Evolutionary conservation across 2,113 vertebrate species (phyloP).

Genomic region (Emberiza fucata): DNA sequence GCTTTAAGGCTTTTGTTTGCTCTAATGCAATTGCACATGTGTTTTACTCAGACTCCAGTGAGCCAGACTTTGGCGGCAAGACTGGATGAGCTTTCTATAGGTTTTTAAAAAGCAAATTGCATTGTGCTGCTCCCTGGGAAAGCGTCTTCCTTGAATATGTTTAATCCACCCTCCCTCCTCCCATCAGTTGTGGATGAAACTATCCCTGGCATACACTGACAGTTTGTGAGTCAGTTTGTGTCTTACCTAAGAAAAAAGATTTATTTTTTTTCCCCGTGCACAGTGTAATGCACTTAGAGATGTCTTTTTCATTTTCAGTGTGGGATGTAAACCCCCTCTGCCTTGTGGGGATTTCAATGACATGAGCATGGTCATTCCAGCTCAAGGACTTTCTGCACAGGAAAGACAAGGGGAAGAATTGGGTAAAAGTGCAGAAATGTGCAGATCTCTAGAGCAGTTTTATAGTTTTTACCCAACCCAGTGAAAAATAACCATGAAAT

Average conservation of each 20-base stretch:
- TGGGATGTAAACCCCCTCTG: not conserved
- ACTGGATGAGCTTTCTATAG: slow-evolving; percentile 47
- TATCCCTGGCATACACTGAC: not conserved
- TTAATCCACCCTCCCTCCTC: slow-evolving; percentile 45
- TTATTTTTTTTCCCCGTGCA: not conserved
- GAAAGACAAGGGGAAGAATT: not conserved
- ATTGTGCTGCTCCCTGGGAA: slow-evolving; percentile 67
- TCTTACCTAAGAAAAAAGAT: not conserved
- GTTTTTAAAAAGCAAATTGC: slow-evolving; percentile 52
- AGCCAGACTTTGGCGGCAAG: slow-evolving; percentile 53
- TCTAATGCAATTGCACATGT: slow-evolving; percentile 66
- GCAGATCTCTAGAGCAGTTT: not conserved
- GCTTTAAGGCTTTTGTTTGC: slow-evolving; percentile 63
- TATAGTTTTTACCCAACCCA: not conserved
- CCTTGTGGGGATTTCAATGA: not conserved
- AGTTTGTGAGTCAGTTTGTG: not conserved
- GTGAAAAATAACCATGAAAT: not conserved
- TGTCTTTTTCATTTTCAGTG: not conserved
- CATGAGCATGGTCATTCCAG: not conserved
- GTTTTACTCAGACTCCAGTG: slow-evolving; percentile 43
- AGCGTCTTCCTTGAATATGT: slow-evolving; percentile 64
- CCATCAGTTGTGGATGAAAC: not conserved
- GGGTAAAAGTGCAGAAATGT: not conserved
- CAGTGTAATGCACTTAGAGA: not conserved
- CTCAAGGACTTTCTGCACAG: not conserved